Evolutionary conservation across 2,888 invertebrate genomes (phyloP).

Genomic region (Agonopterix arenella): DNA sequence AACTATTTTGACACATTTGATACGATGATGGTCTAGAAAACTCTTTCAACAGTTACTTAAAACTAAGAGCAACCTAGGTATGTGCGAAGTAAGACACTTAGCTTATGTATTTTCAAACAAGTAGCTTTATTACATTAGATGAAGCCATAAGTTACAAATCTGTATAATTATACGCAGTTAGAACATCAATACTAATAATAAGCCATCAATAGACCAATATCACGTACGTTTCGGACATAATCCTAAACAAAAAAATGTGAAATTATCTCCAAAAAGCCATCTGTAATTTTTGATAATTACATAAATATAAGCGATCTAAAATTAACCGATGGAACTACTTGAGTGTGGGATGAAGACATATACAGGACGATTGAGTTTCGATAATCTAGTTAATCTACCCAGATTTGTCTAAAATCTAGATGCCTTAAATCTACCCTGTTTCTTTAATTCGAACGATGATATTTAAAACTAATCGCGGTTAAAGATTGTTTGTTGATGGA

Average conservation of each 20-base stretch:
- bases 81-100: no score
- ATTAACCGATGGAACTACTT: constrained; percentile 61
- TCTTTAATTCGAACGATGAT: no score
- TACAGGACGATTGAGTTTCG: not conserved
- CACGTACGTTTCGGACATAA: constrained; percentile 9
- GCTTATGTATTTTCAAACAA: not conserved
- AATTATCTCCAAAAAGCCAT: constrained; percentile 63
- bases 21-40: no score
- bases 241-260: constrained; percentile 46
- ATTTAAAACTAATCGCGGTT: no score
- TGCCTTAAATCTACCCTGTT: no score
- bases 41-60: no score
- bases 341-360: constrained; percentile 60
- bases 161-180: constrained; percentile 3
- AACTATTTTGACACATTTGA: no score
- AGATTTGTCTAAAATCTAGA: no score
- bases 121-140: constrained; percentile 1
- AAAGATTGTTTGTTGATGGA: no score
- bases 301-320: constrained; percentile 50
- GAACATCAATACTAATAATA: not conserved
- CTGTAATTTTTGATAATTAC: constrained; percentile 74
- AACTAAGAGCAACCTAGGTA: no score
- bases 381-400: no score
- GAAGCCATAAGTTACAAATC: constrained; percentile 8
- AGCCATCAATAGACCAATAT: constrained; percentile 12